These are phyloP conservation scores for Solenopsis invicta DNA, from an alignment of 1,140 invertebrate genomes.

Conservation along the genomic window DNA sequence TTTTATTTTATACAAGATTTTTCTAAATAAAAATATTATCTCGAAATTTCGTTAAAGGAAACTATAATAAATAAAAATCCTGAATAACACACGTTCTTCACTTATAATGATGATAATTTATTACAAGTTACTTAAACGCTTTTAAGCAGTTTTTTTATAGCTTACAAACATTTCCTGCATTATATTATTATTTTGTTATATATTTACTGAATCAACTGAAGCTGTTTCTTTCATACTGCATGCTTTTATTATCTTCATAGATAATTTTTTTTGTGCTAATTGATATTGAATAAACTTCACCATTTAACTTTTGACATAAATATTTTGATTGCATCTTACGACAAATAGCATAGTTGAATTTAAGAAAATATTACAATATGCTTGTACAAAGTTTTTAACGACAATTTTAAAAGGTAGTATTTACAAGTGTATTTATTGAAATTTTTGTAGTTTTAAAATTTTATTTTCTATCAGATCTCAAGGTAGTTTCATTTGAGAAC, in stretches of 20 bases:
- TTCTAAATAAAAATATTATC: not conserved
- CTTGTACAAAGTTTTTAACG: not conserved
- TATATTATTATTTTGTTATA: not conserved
- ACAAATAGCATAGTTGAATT: not conserved
- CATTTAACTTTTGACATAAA: not conserved
- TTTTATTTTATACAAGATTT: not conserved
- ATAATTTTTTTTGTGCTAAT: not conserved
- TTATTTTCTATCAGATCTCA: not conserved
- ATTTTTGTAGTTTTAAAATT: not conserved
- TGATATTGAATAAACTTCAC: not conserved
- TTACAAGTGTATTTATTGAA: not conserved
- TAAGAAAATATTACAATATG: not conserved
- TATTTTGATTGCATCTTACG: not conserved
- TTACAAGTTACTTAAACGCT: not conserved
- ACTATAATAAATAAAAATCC: conserved; percentile 1
- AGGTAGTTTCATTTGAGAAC: not conserved
- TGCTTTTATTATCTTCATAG: not conserved
- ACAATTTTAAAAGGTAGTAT: not conserved
- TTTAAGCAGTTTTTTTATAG: not conserved
- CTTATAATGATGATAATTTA: not conserved
- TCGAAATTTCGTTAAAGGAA: not conserved
- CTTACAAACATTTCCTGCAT: not conserved
- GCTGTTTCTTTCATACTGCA: not conserved
- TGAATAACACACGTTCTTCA: not conserved
- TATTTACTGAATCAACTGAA: not conserved